Conservation (phyloP, 2,797 vertebrate species). For the Zalophus californianus region DNA sequence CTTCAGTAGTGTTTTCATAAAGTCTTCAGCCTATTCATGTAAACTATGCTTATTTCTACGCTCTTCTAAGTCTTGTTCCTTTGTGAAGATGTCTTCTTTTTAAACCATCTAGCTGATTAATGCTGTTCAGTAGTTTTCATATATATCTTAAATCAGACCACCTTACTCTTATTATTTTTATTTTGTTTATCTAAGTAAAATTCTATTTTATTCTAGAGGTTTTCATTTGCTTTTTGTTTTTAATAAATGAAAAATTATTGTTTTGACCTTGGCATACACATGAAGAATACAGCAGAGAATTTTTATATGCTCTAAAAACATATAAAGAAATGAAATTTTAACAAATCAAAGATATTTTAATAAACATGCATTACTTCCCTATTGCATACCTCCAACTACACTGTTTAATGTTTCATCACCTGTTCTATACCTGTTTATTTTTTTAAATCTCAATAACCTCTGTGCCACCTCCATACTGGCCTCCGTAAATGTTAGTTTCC, state of each 20-base stretch:
- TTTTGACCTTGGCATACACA: not conserved
- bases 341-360: not conserved
- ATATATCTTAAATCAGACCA: not conserved
- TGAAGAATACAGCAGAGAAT: not conserved
- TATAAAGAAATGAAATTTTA: not conserved
- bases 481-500: not conserved
- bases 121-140: not conserved
- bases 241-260: not conserved
- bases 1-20: not conserved
- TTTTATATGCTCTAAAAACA: not conserved
- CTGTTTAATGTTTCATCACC: not conserved
- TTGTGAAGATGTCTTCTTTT: not conserved
- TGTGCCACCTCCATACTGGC: not conserved
- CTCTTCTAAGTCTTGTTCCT: not conserved
- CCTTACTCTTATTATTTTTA: not conserved
- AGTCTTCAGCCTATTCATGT: not conserved
- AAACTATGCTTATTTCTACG: not conserved
- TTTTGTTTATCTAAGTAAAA: not conserved
- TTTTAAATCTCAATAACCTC: not conserved
- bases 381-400: not conserved
- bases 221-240: not conserved
- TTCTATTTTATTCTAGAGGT: not conserved
- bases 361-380: not conserved
- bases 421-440: not conserved
- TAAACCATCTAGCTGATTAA: not conserved